A percentile compares a stretch with the other conserved stretches of the same genome.
Conservation (phyloP, 2,113 vertebrate genomes). For the Alaudala cheleensis region DNA sequence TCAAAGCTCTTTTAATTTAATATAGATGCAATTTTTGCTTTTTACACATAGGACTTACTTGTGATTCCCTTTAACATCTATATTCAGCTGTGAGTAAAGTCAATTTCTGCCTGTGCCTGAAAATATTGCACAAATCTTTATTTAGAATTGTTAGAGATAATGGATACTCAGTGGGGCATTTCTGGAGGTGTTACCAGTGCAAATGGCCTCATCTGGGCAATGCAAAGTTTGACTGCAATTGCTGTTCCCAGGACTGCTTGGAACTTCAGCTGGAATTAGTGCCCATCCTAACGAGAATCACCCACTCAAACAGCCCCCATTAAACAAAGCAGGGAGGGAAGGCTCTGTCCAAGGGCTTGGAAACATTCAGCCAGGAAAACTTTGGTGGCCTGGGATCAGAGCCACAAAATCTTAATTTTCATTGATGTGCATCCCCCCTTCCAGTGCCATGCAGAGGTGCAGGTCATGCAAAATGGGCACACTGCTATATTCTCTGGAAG, state of each 20-base stretch:
- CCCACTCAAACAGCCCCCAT: background rate
- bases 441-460: background rate
- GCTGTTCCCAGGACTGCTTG: background rate
- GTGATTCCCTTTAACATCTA: slow-evolving; percentile 4
- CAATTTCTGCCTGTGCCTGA: background rate
- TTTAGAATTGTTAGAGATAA: background rate
- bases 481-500: background rate
- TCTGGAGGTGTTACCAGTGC: background rate
- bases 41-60: background rate
- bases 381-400: background rate
- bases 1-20: slow-evolving; percentile 2
- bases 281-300: background rate
- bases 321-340: background rate
- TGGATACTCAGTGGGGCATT: background rate
- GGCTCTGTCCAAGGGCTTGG: background rate
- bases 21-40: background rate
- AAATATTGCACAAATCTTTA: background rate
- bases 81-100: slow-evolving; percentile 2
- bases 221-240: accelerated
- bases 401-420: background rate
- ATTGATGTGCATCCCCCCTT: background rate
- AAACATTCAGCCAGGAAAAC: background rate
- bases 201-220: background rate
- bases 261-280: background rate
- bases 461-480: background rate